Evolutionary conservation across 2,888 invertebrate species (phyloP).

Genomic region (Mycalesis mineus): DNA sequence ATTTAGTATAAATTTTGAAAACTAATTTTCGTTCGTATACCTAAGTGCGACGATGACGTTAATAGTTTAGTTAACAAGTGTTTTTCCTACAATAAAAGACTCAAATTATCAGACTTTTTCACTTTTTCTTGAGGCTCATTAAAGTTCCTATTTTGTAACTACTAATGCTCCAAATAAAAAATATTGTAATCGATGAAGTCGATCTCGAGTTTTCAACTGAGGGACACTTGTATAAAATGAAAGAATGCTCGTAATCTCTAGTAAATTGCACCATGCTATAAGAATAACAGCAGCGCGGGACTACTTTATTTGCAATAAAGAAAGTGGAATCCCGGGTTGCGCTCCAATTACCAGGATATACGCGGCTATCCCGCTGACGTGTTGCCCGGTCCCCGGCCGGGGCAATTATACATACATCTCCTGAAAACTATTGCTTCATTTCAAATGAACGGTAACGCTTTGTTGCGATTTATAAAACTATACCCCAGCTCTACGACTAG

Average conservation of each 20-base stretch:
- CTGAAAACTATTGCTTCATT: conserved; percentile 52
- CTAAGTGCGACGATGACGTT: too few species aligned
- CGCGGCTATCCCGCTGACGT: conserved; percentile 73
- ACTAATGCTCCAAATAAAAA: too few species aligned
- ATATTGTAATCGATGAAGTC: too few species aligned
- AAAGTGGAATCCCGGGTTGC: conserved; percentile 75
- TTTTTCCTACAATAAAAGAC: too few species aligned
- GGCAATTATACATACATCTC: conserved; percentile 68
- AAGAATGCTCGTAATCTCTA: conserved; percentile 23
- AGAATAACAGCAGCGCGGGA: conserved; percentile 67
- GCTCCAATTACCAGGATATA: conserved; percentile 78
- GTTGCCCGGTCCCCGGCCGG: conserved; percentile 57
- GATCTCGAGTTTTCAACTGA: too few species aligned
- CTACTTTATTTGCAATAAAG: conserved; percentile 78
- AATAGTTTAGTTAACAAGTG: too few species aligned
- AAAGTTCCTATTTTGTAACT: too few species aligned
- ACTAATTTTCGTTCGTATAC: too few species aligned
- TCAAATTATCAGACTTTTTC: too few species aligned
- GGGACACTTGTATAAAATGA: too few species aligned
- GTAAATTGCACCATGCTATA: conserved; percentile 38
- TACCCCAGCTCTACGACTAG: not conserved
- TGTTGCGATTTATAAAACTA: not conserved
- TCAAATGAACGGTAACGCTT: conserved; percentile 21
- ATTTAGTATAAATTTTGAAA: too few species aligned
- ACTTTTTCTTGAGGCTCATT: too few species aligned